A percentile compares a stretch with the other conserved stretches of the same genome.
phyloP scores from a whole-genome alignment of 2,888 invertebrate species.

The Xanthia icteritia region DNA sequence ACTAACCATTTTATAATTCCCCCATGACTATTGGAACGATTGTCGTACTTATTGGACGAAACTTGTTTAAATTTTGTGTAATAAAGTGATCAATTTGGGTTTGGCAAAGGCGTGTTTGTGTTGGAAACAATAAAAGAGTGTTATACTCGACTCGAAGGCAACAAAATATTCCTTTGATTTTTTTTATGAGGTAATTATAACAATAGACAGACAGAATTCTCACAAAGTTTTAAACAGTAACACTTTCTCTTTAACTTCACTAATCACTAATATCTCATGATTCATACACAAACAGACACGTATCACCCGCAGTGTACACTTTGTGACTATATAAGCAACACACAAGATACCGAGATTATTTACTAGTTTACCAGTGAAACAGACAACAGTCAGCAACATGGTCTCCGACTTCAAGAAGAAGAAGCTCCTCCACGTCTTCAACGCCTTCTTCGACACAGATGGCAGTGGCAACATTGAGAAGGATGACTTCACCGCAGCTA shows the following conservation, averaged over 20 bases:
- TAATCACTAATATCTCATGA: conserved; percentile 62
- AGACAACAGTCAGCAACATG: conserved; percentile 80
- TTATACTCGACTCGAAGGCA: neutral
- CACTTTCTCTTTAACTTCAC: conserved; percentile 50
- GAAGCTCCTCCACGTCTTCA: conserved; percentile 96
- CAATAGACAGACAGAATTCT: conserved; percentile 27
- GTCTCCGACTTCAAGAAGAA: conserved; percentile 97
- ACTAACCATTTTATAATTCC: conserved; percentile 56
- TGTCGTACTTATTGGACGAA: conserved; percentile 33
- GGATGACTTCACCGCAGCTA: conserved; percentile 96
- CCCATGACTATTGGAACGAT: conserved; percentile 31
- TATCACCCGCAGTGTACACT: conserved; percentile 37
- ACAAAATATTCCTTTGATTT: neutral
- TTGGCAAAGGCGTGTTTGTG: neutral
- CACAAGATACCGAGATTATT: conserved; percentile 33
- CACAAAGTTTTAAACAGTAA: neutral
- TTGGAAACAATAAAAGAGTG: neutral
- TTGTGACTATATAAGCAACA: conserved; percentile 59
- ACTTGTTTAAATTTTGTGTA: conserved; percentile 28
- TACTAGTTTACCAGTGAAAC: conserved; percentile 40
- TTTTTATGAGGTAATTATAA: neutral
- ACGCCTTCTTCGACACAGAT: conserved; percentile 96
- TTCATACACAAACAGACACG: conserved; percentile 54
- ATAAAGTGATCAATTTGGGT: conserved; percentile 14
- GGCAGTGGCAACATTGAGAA: conserved; percentile 96